Conservation (phyloP, 2,888 invertebrate genomes). For the Phalera bucephala region DNA sequence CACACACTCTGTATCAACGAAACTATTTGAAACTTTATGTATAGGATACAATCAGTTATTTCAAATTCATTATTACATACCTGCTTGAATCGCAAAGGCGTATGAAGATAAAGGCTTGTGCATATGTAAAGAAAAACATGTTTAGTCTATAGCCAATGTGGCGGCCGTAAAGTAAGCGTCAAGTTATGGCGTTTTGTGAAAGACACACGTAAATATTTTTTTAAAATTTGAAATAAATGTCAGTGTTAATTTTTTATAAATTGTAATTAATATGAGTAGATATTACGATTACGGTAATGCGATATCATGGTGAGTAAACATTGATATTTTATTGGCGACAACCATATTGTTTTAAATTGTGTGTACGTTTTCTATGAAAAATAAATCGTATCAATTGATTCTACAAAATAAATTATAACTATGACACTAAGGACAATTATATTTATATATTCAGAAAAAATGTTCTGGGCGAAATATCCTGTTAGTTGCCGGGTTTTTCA, state of each 20-base stretch:
- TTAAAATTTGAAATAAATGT: slow-evolving; percentile 56
- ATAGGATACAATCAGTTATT: too few relatives aligned
- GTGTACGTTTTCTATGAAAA: slow-evolving; percentile 61
- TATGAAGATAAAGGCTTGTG: slow-evolving; percentile 24
- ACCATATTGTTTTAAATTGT: slow-evolving; percentile 70
- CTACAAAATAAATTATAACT: too few relatives aligned
- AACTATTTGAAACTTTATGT: too few relatives aligned
- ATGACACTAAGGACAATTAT: too few relatives aligned
- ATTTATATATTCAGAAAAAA: not conserved
- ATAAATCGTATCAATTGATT: too few relatives aligned
- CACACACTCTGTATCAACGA: too few relatives aligned
- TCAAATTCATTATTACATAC: too few relatives aligned
- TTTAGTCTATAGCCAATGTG: slow-evolving; percentile 75
- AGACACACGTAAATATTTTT: slow-evolving; percentile 56
- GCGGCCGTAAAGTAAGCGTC: slow-evolving; percentile 66
- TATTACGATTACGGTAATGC: slow-evolving; percentile 82
- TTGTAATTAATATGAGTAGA: slow-evolving; percentile 77
- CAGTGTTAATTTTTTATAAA: slow-evolving; percentile 51
- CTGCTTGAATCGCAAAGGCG: too few relatives aligned
- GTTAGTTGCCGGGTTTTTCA: slow-evolving; percentile 17
- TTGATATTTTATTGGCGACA: slow-evolving; percentile 48
- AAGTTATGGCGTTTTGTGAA: slow-evolving; percentile 71
- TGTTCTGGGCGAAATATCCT: slow-evolving; percentile 3
- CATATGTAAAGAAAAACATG: slow-evolving; percentile 33
- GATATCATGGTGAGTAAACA: slow-evolving; percentile 78